A percentile compares a stretch with the other conserved stretches of the same genome.
Evolutionary conservation across 1,140 invertebrate species (phyloP).

Genomic region (Archegozetes longisetosus): DNA sequence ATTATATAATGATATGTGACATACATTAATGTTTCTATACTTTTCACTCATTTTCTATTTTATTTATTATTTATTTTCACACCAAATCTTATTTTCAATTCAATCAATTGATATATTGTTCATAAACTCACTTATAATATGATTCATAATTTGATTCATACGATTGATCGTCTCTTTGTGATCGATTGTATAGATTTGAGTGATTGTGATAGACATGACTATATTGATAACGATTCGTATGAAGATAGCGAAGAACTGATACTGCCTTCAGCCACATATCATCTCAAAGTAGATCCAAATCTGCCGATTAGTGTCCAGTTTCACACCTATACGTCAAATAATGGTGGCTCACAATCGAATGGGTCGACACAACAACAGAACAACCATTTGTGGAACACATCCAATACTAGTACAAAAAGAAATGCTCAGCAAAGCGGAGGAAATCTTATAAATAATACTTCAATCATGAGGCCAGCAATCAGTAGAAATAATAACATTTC

Average conservation of each 20-base stretch:
- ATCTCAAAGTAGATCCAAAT: slow-evolving; percentile 9
- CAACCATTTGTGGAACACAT: background rate
- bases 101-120: background rate
- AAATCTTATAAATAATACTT: background rate
- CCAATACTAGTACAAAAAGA: background rate
- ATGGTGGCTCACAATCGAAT: background rate
- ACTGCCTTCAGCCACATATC: background rate
- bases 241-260: background rate
- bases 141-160: too few relatives aligned
- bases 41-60: too few relatives aligned
- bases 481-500: background rate
- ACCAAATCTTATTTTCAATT: too few relatives aligned
- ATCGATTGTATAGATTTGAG: background rate
- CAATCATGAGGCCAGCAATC: background rate
- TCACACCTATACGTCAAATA: slow-evolving; percentile 10
- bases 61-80: too few relatives aligned
- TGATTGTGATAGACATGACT: background rate
- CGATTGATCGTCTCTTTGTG: too few relatives aligned
- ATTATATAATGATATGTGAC: too few relatives aligned
- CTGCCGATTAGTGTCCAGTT: slow-evolving; percentile 11
- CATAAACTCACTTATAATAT: background rate
- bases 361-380: background rate
- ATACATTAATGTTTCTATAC: too few relatives aligned
- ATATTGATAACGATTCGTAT: background rate
- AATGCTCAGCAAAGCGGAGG: background rate